phyloP scores from a whole-genome alignment of 2,113 vertebrate genomes.

The Caracal caracal region DNA sequence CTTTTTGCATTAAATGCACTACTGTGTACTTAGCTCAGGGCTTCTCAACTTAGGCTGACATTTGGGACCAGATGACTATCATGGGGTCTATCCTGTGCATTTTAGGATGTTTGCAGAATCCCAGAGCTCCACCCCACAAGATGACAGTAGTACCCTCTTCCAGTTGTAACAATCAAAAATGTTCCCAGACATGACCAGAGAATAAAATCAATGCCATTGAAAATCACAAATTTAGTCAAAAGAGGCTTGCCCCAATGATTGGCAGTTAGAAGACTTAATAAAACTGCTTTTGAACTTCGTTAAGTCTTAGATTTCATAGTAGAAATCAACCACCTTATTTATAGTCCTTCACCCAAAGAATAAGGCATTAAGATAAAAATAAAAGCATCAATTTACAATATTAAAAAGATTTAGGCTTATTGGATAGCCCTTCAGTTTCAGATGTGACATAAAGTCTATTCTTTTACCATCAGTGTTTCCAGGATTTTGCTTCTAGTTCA shows the following conservation, averaged over 20 bases:
- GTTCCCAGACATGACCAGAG: background rate
- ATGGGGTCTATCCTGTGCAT: background rate
- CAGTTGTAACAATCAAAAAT: background rate
- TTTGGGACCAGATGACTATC: background rate
- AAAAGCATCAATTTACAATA: background rate
- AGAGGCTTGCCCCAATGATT: background rate
- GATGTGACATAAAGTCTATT: background rate
- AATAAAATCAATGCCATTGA: background rate
- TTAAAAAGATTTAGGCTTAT: background rate
- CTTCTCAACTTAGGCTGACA: constrained; percentile 1
- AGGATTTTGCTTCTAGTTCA: constrained; percentile 12
- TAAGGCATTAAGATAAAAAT: background rate
- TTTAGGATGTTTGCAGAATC: background rate
- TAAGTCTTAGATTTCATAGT: constrained; percentile 4
- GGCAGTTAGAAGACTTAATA: background rate
- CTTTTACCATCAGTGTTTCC: background rate
- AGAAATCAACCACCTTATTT: background rate
- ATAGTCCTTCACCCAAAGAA: background rate
- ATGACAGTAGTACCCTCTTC: background rate
- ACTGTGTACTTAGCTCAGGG: background rate
- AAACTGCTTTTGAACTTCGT: background rate
- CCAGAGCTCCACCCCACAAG: background rate
- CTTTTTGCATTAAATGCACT: background rate
- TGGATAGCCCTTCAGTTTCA: background rate
- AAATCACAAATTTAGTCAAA: background rate